Evolutionary conservation across 2,113 vertebrate species (phyloP).

Genomic region (Baryphthengus martii): DNA sequence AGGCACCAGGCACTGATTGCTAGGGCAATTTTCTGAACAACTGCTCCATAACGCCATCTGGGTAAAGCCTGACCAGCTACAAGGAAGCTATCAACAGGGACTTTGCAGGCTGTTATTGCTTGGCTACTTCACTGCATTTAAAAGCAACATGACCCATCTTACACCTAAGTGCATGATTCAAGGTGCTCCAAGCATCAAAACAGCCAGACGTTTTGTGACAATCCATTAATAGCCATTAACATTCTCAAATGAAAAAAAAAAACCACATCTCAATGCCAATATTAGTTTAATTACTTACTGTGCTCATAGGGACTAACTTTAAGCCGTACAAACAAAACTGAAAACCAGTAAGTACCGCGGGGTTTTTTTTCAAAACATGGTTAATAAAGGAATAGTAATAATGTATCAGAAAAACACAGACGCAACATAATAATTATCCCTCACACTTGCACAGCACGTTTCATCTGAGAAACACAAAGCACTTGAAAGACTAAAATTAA

Average conservation of each 20-base stretch:
- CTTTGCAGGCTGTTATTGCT: neutral
- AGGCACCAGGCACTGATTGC: neutral
- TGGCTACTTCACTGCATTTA: neutral
- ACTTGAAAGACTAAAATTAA: conserved; percentile 62
- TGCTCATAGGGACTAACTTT: conserved; percentile 18
- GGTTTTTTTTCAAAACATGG: neutral
- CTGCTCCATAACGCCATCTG: neutral
- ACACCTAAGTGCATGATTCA: neutral
- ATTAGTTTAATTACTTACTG: conserved; percentile 42
- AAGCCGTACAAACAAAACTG: neutral
- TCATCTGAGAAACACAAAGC: conserved; percentile 36
- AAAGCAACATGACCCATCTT: neutral
- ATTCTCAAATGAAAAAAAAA: conserved; percentile 4
- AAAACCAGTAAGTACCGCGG: neutral
- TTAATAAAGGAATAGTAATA: conserved; percentile 53
- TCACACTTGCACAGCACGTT: conserved; percentile 39
- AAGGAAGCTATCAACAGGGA: neutral
- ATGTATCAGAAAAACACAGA: conserved; percentile 54
- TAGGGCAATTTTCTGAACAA: neutral
- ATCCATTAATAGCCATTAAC: neutral
- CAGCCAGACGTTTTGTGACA: neutral
- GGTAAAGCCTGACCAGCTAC: neutral
- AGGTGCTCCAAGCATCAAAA: neutral
- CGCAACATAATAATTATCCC: conserved; percentile 45
- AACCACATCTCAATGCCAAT: neutral